Percentiles rank a stretch among this genome's conserved stretches.
Evolutionary conservation across 2,888 invertebrate genomes (phyloP).

Genomic region (Protonemura montana): DNA sequence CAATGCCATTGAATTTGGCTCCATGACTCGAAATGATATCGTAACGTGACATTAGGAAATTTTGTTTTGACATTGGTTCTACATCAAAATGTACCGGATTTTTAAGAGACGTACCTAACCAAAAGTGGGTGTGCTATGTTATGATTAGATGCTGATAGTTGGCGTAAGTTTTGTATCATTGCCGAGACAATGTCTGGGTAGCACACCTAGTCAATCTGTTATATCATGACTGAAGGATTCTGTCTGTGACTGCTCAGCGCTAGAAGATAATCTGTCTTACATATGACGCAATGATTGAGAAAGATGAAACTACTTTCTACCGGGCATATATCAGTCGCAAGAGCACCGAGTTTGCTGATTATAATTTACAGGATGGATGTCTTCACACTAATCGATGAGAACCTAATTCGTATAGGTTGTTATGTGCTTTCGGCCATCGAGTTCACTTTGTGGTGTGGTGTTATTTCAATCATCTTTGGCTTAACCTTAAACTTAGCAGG

Average conservation of each 20-base stretch:
- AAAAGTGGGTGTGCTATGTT: not conserved
- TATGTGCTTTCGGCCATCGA: not conserved
- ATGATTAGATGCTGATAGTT: not conserved
- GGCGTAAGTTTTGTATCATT: not conserved
- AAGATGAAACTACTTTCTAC: constrained; percentile 34
- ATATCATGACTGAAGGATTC: not conserved
- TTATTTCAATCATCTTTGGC: not conserved
- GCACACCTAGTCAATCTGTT: not conserved
- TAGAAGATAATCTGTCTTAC: not conserved
- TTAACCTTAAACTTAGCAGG: constrained; percentile 13
- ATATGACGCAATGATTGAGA: constrained; percentile 31
- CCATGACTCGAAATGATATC: not conserved
- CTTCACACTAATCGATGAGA: not conserved
- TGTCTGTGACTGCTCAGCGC: not conserved
- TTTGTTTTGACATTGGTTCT: not conserved
- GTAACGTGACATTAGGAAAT: not conserved
- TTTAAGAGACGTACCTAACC: not conserved
- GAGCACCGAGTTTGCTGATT: constrained; percentile 35
- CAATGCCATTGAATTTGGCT: not conserved
- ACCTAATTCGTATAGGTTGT: not conserved
- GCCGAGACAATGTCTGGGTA: not conserved
- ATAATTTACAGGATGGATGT: constrained; percentile 10
- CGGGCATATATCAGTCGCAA: constrained; percentile 27
- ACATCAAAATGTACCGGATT: not conserved
- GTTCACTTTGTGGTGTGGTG: too few species aligned